Evolutionary conservation across 2,113 vertebrate species (phyloP).

Genomic region (Recurvirostra avosetta): DNA sequence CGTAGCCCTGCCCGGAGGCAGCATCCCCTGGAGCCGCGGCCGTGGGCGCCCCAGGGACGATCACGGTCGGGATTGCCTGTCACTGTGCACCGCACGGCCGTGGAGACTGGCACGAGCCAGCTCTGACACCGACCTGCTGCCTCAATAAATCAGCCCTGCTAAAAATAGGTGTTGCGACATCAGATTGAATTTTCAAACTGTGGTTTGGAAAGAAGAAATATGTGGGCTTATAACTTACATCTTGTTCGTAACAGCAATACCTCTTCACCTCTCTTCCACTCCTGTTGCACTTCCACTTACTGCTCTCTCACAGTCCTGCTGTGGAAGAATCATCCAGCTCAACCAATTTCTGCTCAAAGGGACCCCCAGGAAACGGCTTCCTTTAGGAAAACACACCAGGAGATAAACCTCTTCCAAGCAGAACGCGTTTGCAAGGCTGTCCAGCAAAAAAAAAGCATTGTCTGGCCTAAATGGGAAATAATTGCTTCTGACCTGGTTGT

Average conservation of each 20-base stretch:
- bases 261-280: not conserved
- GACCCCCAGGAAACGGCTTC: not conserved
- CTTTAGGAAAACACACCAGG: not conserved
- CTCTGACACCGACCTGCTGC: not conserved
- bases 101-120: not conserved
- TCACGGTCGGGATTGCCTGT: fast-evolving
- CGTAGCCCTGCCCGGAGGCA: not conserved
- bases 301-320: not conserved
- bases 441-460: not conserved
- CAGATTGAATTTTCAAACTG: not conserved
- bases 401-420: not conserved
- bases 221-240: no score
- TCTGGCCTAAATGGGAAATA: not conserved
- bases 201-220: not conserved
- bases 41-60: fast-evolving
- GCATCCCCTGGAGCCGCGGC: not conserved
- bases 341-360: not conserved
- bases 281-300: not conserved
- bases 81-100: fast-evolving
- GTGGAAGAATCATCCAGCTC: not conserved
- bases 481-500: not conserved
- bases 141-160: not conserved
- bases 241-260: not conserved
- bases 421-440: not conserved
- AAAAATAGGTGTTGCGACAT: not conserved